Evolutionary conservation across 1,140 invertebrate genomes (phyloP).

Genomic region (Phymastichus coffea): DNA sequence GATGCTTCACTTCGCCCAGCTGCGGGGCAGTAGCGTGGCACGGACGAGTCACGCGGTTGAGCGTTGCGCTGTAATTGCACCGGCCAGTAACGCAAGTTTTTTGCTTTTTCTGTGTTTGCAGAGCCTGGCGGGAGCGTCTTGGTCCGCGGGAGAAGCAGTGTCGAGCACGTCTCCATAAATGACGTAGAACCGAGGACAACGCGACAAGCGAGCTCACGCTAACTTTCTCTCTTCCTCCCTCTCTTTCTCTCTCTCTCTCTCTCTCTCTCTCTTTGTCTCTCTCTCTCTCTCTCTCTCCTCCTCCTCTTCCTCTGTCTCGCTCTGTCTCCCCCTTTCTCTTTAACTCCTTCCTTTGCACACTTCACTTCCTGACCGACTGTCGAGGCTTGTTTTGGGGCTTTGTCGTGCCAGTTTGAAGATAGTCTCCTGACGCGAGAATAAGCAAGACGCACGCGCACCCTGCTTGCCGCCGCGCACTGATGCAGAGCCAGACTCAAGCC

Average conservation of each 20-base stretch:
- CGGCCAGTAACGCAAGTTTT: constrained; percentile 50
- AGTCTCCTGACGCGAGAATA: background rate
- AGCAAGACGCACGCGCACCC: background rate
- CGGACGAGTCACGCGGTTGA: no score
- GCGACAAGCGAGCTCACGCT: constrained; percentile 51
- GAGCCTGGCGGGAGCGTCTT: constrained; percentile 37
- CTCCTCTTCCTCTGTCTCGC: constrained; percentile 1
- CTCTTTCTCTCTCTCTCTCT: constrained; percentile 25
- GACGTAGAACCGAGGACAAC: constrained; percentile 54
- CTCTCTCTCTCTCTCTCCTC: background rate
- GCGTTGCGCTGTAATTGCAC: constrained; percentile 44
- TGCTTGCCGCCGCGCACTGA: background rate
- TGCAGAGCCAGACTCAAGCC: background rate
- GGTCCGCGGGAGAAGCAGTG: constrained; percentile 44
- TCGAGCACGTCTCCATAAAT: constrained; percentile 52
- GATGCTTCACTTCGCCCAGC: no score
- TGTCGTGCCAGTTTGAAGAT: no score
- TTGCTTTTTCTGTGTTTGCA: constrained; percentile 55
- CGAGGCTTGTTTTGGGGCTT: no score
- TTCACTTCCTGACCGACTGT: no score
- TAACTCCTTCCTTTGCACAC: background rate
- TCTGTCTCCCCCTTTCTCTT: background rate
- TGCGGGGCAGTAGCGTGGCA: no score
- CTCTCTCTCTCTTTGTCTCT: background rate
- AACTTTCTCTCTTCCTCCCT: constrained; percentile 39